Evolutionary conservation across 2,113 vertebrate genomes (phyloP), one percentile per base, ranked within the genome.

Genomic region (Anguilla rostrata): DNA sequence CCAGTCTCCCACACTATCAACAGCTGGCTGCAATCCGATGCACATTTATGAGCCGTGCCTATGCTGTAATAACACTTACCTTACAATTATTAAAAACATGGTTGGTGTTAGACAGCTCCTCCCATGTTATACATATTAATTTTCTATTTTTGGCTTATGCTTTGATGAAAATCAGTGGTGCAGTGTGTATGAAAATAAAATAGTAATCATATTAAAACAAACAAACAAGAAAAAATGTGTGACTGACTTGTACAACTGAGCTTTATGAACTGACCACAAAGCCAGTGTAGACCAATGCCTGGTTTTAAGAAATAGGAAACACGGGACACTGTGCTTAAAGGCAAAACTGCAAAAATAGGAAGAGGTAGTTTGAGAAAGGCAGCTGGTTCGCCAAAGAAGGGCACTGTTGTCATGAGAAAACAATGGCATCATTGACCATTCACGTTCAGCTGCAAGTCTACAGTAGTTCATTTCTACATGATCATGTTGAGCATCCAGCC

Each of bases 381-480:
- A 86, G 86, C 86, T 85, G 88, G 39, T 46, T 87, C 80, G 86
- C 82, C 66, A 88, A 87, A 80, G 87, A 86, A 85, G 39, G 66
- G 85, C 41, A 56, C 88, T 91, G 91, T 92, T 92, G 88, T 87
- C 87, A 81, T 6, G 20, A 81, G 43, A 87, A 89, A 82, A 96
- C 95, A 96, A 95, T 91, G 87, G 86, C 87, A 86, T 86, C 92
- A 94, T 94, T 95, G 93, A 95, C 86, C 84, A 20, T 79, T 71
- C 84, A 87, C 83, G 89, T 86, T 82, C 66, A 29, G 83, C 80
- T 81, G 82, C 63, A 88, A 79, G 83, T 82, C 86, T 20, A 14
- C 34, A 6, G 60, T 87, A 87, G 83, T 87, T 86, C 86, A 87
- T 85, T 86, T 86, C 89, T 86, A 84, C 82, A 87, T 86, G 87